Conservation (phyloP, 2,797 vertebrate species). For the Tenualosa thibaudeaui region DNA sequence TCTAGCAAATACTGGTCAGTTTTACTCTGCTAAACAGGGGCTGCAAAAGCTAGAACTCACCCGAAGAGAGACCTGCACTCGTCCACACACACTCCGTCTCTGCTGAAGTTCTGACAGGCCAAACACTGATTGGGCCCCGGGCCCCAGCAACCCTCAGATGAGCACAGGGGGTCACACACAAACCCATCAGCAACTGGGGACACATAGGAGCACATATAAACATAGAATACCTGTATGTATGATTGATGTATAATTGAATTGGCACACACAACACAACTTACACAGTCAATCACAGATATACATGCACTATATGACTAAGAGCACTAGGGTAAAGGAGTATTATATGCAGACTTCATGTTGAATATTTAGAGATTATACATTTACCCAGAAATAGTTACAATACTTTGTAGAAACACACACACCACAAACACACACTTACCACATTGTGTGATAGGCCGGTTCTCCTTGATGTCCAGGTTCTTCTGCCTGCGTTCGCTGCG, state of each 20-base stretch:
- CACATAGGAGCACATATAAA: neutral
- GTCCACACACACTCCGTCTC: constrained; percentile 81
- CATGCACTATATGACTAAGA: no score
- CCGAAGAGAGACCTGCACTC: constrained; percentile 83
- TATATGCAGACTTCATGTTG: no score
- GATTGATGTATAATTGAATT: no score
- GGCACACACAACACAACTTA: no score
- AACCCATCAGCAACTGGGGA: constrained; percentile 74
- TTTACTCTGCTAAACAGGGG: constrained; percentile 4
- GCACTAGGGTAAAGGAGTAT: no score
- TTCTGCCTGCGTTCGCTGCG: constrained; percentile 58
- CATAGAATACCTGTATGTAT: neutral
- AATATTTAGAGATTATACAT: no score
- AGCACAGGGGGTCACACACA: constrained; percentile 86
- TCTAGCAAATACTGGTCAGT: no score
- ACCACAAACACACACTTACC: constrained; percentile 69
- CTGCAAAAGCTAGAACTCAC: constrained; percentile 63
- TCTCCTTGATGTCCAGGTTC: constrained; percentile 73
- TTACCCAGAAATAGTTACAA: no score
- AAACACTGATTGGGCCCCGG: constrained; percentile 86
- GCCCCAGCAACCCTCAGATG: constrained; percentile 89
- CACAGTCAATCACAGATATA: no score
- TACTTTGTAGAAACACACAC: neutral
- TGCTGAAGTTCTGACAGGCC: constrained; percentile 83
- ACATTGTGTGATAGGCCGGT: constrained; percentile 71